phyloP scores from a whole-genome alignment of 35 echinoderm and acorn worm species.

The Stichopus chloronotus region DNA sequence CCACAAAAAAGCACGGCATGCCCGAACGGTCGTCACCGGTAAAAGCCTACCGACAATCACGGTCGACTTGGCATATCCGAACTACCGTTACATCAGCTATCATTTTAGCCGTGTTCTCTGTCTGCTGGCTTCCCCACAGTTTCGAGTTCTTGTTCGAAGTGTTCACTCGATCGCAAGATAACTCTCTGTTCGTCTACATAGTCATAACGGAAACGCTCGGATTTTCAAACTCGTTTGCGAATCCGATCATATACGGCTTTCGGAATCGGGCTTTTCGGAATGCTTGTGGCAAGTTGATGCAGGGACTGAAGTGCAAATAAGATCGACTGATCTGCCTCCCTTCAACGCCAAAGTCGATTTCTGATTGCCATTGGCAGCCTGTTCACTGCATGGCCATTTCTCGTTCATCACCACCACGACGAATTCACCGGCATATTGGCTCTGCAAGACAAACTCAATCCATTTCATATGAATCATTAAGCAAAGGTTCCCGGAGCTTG shows the following conservation, averaged over 20 bases:
- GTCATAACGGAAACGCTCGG: constrained; percentile 12
- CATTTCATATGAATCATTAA: no score
- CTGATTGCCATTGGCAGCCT: no score
- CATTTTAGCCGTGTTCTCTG: constrained; percentile 11
- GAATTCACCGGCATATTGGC: no score
- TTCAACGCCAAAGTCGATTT: no score
- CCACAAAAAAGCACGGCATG: not conserved
- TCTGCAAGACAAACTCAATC: no score
- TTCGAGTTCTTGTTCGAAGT: constrained; percentile 22
- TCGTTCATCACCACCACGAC: no score
- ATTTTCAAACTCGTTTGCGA: constrained; percentile 19
- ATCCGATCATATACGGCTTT: constrained; percentile 36
- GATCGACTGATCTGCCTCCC: no score
- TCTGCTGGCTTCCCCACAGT: constrained; percentile 25
- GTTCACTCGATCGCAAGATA: not conserved
- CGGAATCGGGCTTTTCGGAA: constrained; percentile 11
- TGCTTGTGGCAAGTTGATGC: not conserved
- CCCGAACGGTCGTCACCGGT: not conserved
- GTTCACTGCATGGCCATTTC: no score
- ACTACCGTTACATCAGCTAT: constrained; percentile 35
- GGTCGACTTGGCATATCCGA: constrained; percentile 13
- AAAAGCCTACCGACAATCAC: not conserved
- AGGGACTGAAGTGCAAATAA: not conserved
- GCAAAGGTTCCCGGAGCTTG: no score
- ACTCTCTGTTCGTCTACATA: not conserved